Evolutionary conservation across 64 coral and sea anemone species (phyloP).

Genomic region (Orbicella faveolata): DNA sequence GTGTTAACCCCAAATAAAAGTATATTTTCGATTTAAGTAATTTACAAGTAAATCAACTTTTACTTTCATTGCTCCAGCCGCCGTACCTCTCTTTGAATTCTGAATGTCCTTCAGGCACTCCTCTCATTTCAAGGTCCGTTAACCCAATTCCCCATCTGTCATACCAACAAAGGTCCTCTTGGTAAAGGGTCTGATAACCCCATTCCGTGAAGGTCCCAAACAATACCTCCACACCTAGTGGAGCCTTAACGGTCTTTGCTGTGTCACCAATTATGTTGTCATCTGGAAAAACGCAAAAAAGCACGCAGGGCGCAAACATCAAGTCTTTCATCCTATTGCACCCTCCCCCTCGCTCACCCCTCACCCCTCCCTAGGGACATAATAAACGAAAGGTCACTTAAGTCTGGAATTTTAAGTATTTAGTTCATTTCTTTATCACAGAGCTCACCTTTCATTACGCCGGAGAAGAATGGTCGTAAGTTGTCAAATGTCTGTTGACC

Average conservation of each 20-base stretch:
- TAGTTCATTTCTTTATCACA: background rate
- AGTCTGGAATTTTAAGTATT: no score
- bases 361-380: no score
- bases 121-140: constrained; percentile 34
- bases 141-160: constrained; percentile 71
- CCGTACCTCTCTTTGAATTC: background rate
- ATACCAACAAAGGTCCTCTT: constrained; percentile 85
- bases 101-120: background rate
- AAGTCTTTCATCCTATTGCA: background rate
- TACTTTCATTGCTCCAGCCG: background rate
- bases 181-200: constrained; percentile 83
- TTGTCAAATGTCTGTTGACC: constrained; percentile 62
- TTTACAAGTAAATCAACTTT: background rate
- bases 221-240: constrained; percentile 70
- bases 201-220: constrained; percentile 62
- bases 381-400: no score
- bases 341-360: no score
- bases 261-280: constrained; percentile 21
- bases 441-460: constrained; percentile 40
- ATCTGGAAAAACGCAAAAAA: background rate
- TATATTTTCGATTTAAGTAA: no score
- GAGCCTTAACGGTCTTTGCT: background rate
- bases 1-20: no score
- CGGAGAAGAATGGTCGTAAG: constrained; percentile 48
- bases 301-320: background rate